A percentile compares a stretch with the other conserved stretches of the same genome.
Conservation (phyloP, 2,113 vertebrate species). For the Sylvia atricapilla region DNA sequence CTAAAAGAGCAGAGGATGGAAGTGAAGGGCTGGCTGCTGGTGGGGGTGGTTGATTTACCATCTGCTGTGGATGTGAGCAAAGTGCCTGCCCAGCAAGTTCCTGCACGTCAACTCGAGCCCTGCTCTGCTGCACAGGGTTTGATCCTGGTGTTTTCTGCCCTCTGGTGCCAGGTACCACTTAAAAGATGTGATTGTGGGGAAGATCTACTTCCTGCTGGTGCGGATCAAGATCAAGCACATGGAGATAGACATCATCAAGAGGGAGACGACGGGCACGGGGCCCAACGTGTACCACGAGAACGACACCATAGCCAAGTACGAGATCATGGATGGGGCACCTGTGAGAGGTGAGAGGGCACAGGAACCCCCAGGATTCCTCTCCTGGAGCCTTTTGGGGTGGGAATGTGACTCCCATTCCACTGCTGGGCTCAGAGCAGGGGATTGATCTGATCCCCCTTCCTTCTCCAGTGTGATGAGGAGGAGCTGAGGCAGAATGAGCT, state of each 20-base stretch:
- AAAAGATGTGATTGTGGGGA: conserved; percentile 97
- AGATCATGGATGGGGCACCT: conserved; percentile 98
- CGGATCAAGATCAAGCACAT: conserved; percentile 99
- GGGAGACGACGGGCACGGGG: conserved; percentile 93
- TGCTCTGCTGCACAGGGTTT: background rate
- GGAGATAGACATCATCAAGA: conserved; percentile 98
- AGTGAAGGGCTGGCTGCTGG: background rate
- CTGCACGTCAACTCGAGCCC: background rate
- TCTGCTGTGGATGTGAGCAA: background rate
- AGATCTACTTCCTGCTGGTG: conserved; percentile 97
- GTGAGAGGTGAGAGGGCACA: conserved; percentile 82
- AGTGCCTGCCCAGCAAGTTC: background rate
- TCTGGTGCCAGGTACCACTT: conserved; percentile 84
- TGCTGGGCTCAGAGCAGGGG: background rate
- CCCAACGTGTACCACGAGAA: conserved; percentile 97
- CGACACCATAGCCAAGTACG: conserved; percentile 96
- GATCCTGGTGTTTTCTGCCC: background rate
- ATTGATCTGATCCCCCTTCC: background rate
- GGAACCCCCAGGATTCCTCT: background rate
- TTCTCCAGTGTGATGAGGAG: background rate
- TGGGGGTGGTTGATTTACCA: background rate
- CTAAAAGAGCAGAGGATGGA: background rate
- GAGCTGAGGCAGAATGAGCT: background rate
- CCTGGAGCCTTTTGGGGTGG: background rate
- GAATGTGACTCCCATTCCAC: rapidly evolving